Conservation (phyloP, 1,140 invertebrate species). For the Sycophila sp. region DNA sequence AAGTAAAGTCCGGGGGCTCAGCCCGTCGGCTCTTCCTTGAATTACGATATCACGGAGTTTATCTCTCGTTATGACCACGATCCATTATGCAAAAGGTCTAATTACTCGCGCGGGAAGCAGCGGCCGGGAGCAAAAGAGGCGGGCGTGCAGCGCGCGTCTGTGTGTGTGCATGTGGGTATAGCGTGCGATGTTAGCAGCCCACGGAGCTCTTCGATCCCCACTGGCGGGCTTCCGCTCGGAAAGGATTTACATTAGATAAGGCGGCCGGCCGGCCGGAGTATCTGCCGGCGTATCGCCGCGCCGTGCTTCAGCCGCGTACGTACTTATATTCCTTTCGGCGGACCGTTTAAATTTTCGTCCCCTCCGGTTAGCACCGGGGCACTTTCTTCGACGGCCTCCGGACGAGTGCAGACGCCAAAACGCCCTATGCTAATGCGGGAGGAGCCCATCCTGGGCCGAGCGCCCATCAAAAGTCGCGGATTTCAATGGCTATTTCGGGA, state of each 20-base stretch:
- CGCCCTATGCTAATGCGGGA: conserved; percentile 15
- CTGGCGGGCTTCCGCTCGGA: not conserved
- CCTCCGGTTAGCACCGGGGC: not conserved
- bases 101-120: conserved; percentile 23
- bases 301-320: too few relatives aligned
- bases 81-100: conserved; percentile 41
- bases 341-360: conserved; percentile 5
- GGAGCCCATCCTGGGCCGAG: too few relatives aligned
- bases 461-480: not conserved
- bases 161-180: not conserved
- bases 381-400: not conserved
- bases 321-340: not conserved
- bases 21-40: conserved; percentile 23
- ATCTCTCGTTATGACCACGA: conserved; percentile 36
- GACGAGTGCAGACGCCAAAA: not conserved
- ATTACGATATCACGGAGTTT: conserved; percentile 32
- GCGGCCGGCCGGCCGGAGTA: not conserved
- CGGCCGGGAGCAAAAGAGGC: not conserved
- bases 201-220: conserved; percentile 7
- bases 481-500: conserved; percentile 5
- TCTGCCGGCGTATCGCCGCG: not conserved
- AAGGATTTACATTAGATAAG: conserved; percentile 32
- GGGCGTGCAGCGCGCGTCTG: too few relatives aligned
- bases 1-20: not conserved
- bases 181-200: too few relatives aligned